Evolutionary conservation across 2,113 vertebrate species (phyloP), one percentile per base, ranked within the genome.

Genomic region (Carassius auratus): DNA sequence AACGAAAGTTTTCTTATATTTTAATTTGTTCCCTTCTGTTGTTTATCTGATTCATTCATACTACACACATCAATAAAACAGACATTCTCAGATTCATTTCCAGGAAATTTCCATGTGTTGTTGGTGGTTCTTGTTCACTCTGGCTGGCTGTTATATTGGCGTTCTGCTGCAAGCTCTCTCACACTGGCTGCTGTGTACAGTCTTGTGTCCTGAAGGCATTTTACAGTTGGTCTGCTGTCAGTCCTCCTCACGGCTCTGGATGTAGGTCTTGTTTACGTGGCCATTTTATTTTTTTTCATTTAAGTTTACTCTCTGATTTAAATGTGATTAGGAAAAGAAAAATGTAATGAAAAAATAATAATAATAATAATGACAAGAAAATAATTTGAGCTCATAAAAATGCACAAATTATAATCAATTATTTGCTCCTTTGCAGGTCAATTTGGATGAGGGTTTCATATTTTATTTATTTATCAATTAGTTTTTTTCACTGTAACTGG

Each of bases 281-380:
- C 23, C 62, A 13, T 30, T 66, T 66, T 30, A 66, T 30, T 26
- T 66, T 66, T 66, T 45, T 66, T 30, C 23, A 26, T 66, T 71
- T 42, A 48, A 48, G 71, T 75, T 75, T 75, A 42, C n/a, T 75
- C 12, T 50, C 42, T 48, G n/a, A 75, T 75, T 45, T 75, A 23
- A 75, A 75, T 75, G 10, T 74, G 42, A 48, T 48, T 21, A 48
- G 21, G 12, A 74, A 21, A 21, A 8, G 2, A 21, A 59, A 59
- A 59, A 21, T 0, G 5, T n/a, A 19, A 19, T 19, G 6, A 21
- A 19, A 17, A 19, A 17, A 12, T 30, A 30, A 30, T 30, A 12
- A 48, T 10, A 12, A 38, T 45, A 48, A 74, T n/a, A 2, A 42
- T 10, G 9, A 19, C 38, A 45, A n/a, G 19, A 73, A 73, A 21